These are phyloP conservation scores for Gymnoscopelus braueri DNA, from an alignment of 2,797 vertebrate genomes.

Conservation along the genomic window DNA sequence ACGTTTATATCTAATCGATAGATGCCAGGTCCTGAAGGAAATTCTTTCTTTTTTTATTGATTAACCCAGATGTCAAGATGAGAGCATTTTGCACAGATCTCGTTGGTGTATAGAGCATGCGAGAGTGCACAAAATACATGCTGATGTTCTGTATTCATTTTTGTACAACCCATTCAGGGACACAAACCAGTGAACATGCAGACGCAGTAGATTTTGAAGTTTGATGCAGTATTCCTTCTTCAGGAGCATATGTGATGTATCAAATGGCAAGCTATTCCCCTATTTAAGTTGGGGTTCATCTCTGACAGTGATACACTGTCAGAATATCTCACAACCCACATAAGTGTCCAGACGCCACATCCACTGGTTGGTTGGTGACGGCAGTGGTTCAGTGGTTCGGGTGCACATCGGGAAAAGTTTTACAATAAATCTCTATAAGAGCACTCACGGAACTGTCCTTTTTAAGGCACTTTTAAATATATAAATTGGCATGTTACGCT, in stretches of 20 bases:
- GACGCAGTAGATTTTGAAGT: neutral
- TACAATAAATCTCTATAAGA: no score
- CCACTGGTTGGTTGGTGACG: no score
- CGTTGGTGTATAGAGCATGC: constrained; percentile 18
- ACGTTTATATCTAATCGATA: constrained; percentile 58
- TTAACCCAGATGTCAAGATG: constrained; percentile 63
- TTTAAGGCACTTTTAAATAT: no score
- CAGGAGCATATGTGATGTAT: no score
- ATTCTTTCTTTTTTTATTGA: constrained; percentile 50
- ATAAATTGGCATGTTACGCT: no score
- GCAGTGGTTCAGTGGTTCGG: no score
- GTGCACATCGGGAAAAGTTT: no score
- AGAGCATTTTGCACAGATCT: constrained; percentile 52
- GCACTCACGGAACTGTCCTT: neutral
- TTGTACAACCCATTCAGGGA: neutral
- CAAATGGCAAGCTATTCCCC: no score
- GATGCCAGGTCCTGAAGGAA: constrained; percentile 44
- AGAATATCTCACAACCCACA: no score
- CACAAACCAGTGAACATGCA: neutral
- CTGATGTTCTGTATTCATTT: neutral
- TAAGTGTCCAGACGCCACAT: no score
- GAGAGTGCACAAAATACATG: constrained; percentile 30
- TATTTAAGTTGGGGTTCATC: no score
- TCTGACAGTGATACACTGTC: no score
- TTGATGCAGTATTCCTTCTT: neutral